Percentiles rank a stretch among this genome's conserved stretches.
These are phyloP conservation scores for Tapirus indicus DNA, from an alignment of 2,797 vertebrate species.

Conservation along the genomic window DNA sequence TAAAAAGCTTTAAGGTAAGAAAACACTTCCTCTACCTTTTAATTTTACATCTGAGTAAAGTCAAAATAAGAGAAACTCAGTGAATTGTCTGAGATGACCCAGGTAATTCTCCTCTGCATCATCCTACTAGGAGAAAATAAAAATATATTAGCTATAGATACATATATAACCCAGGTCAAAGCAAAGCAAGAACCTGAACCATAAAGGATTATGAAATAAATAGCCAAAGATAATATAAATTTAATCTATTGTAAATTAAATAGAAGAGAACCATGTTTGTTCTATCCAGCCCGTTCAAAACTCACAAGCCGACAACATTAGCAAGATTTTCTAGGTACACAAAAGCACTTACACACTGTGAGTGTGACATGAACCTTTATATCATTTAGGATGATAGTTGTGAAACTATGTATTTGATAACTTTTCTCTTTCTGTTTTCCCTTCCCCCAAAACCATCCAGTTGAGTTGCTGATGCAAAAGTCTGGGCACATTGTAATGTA, in stretches of 20 bases:
- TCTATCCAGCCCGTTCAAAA: neutral
- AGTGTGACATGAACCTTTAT: neutral
- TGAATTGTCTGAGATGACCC: neutral
- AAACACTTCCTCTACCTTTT: neutral
- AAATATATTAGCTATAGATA: neutral
- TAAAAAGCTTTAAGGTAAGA: neutral
- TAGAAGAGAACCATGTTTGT: neutral
- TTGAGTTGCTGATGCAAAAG: constrained; percentile 79
- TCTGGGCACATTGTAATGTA: constrained; percentile 84
- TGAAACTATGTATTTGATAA: constrained; percentile 61
- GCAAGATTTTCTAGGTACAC: neutral
- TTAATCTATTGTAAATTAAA: neutral
- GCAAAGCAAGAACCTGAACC: neutral
- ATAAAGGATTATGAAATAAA: neutral
- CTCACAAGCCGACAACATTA: neutral
- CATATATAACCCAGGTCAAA: neutral
- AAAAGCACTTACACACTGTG: neutral
- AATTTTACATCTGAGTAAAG: neutral
- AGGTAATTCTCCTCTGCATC: neutral
- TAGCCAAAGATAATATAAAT: neutral
- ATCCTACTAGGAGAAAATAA: neutral
- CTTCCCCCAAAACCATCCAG: constrained; percentile 45
- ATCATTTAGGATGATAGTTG: neutral
- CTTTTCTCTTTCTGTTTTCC: constrained; percentile 57
- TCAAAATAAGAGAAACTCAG: neutral